phyloP scores from a whole-genome alignment of 1,140 invertebrate genomes.

The Stegodyphus dumicola region DNA sequence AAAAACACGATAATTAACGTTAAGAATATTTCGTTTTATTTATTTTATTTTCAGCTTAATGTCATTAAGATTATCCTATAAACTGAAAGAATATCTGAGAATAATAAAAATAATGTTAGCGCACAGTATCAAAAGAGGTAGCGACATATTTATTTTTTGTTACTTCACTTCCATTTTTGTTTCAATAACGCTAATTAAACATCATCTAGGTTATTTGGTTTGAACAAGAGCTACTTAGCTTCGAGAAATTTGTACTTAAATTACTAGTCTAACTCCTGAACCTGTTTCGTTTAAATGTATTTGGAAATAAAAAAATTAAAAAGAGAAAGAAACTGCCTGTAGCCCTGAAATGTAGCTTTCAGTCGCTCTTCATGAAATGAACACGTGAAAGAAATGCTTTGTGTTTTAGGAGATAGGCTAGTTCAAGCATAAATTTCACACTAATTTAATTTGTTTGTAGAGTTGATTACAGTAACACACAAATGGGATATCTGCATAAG shows the following conservation, averaged over 20 bases:
- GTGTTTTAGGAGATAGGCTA: too few relatives aligned
- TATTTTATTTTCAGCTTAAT: slow-evolving; percentile 11
- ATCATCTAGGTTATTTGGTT: slow-evolving; percentile 18
- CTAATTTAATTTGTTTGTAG: too few relatives aligned
- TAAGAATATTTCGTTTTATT: neutral
- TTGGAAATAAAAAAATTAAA: too few relatives aligned
- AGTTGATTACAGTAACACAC: too few relatives aligned
- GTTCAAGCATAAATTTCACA: too few relatives aligned
- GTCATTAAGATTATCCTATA: slow-evolving; percentile 24
- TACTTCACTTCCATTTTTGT: slow-evolving; percentile 8
- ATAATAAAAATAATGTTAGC: neutral
- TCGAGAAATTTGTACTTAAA: neutral
- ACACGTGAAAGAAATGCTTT: too few relatives aligned
- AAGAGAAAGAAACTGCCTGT: too few relatives aligned
- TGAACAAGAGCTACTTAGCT: neutral
- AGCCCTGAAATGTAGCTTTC: too few relatives aligned
- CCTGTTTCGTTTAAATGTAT: neutral
- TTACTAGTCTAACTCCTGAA: neutral
- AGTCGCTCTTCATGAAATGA: too few relatives aligned
- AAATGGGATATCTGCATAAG: too few relatives aligned
- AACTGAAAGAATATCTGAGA: neutral
- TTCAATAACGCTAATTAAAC: slow-evolving; percentile 19
- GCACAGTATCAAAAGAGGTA: too few relatives aligned
- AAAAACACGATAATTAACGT: slow-evolving; percentile 22
- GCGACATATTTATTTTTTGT: neutral